Evolutionary conservation across 2,797 vertebrate genomes (phyloP), one percentile per base, ranked within the genome.

Genomic region (Acestrorhynchus altus): DNA sequence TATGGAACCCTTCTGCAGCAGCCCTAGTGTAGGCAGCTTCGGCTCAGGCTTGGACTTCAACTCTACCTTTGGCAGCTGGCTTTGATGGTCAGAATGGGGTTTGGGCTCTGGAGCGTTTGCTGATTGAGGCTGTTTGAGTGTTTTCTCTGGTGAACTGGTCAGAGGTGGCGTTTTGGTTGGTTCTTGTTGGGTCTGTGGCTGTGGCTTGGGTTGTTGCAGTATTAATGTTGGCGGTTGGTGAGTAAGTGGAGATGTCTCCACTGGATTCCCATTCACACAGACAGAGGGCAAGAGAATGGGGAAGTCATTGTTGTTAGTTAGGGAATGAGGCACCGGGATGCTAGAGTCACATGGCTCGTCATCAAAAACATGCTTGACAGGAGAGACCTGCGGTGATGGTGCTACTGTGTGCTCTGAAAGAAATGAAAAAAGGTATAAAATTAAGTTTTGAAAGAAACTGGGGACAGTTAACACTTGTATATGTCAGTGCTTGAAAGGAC

Each of bases 261-360:
- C 85, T 24, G 97, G 96, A 92, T 95, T 96, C 79, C 96, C 96
- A 0, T 98, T 98, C 86, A 96, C 92, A 56, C 94, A 96, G 42
- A 95, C 90, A 0, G 92, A 91, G 2, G 94, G 96, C 49, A 85
- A 8, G 86, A 86, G 7, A 93, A 91, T 67, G 46, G 88, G 86
- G 78, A 87, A 88, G 20, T 90, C 88, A 77, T 82, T 88, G 12
- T 90, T 91, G 18, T 85, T 51, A 0, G 81, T 80, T 71, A 83
- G 66, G 11, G 90, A 86, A 78, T 92, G 92, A 77, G 88, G 92
- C 77, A 89, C 88, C 65, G 87, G 81, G 0, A 92, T 88, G 74
- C 88, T 91, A 78, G 94, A 76, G 79, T 95, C 95, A 47, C 90
- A 93, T 10, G 88, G 88, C 35, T 98, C 97, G 0, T 98, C 96